Conservation (phyloP, 2,113 vertebrate species). For the Eleginops maclovinus region DNA sequence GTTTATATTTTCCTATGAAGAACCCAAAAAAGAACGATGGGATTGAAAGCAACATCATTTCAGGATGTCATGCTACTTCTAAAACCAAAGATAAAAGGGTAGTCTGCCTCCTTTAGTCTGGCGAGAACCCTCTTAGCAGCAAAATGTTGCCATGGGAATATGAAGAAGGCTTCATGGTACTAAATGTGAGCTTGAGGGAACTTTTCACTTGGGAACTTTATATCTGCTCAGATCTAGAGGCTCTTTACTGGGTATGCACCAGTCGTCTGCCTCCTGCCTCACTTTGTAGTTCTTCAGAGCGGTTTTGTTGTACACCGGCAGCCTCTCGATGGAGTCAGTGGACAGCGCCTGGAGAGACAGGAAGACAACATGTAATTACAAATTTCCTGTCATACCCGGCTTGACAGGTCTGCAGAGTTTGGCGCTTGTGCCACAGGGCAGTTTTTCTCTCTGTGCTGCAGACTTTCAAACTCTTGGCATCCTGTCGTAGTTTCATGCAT, state of each 20-base stretch:
- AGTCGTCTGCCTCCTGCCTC: constrained; percentile 92
- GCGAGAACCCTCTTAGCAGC: not conserved
- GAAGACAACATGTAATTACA: not conserved
- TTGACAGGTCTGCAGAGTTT: not conserved
- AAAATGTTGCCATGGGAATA: constrained; percentile 9
- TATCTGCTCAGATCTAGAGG: constrained; percentile 91
- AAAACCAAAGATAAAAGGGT: constrained; percentile 28
- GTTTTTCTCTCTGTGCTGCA: not conserved
- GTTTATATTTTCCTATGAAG: constrained; percentile 28
- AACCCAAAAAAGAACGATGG: not conserved
- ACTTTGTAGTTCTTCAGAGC: constrained; percentile 94
- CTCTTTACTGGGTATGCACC: constrained; percentile 93
- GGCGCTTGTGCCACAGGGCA: not conserved
- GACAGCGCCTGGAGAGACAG: constrained; percentile 88
- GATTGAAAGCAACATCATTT: constrained; percentile 7
- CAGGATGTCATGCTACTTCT: constrained; percentile 33
- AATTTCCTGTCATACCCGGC: not conserved
- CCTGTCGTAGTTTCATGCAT: constrained; percentile 14
- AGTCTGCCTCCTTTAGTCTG: constrained; percentile 3
- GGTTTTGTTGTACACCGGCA: constrained; percentile 96
- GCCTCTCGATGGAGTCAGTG: constrained; percentile 93
- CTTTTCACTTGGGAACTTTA: constrained; percentile 83
- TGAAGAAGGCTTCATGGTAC: constrained; percentile 9
- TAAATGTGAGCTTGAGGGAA: not conserved
- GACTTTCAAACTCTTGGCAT: not conserved